These are phyloP conservation scores for Platysteira castanea DNA, from an alignment of 2,113 vertebrate species.

Conservation along the genomic window DNA sequence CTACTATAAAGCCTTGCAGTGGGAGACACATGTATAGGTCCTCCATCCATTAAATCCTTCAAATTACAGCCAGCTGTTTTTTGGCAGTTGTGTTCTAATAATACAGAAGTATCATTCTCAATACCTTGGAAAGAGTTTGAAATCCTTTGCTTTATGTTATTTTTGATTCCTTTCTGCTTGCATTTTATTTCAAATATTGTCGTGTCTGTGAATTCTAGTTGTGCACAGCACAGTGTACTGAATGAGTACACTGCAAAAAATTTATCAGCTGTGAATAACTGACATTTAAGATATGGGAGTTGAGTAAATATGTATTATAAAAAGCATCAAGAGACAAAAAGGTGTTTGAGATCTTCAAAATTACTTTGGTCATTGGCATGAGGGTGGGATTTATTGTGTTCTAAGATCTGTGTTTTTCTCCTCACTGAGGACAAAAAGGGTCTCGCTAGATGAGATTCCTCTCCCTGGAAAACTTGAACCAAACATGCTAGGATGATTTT, in stretches of 20 bases:
- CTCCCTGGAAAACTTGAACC: background rate
- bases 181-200: background rate
- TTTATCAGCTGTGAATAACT: background rate
- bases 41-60: background rate
- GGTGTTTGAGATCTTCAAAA: background rate
- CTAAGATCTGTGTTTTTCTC: background rate
- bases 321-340: background rate
- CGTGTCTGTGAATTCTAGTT: background rate
- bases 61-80: background rate
- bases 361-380: background rate
- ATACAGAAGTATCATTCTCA: background rate
- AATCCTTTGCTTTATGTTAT: background rate
- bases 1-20: background rate
- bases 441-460: background rate
- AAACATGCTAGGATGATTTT: background rate
- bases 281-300: background rate
- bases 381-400: background rate
- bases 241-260: background rate
- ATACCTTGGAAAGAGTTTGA: background rate
- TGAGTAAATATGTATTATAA: background rate
- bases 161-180: background rate
- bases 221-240: background rate
- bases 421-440: background rate
- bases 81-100: background rate
- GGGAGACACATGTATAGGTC: background rate